phyloP scores from a whole-genome alignment of 2,113 vertebrate species.

The Podocnemis expansa region DNA sequence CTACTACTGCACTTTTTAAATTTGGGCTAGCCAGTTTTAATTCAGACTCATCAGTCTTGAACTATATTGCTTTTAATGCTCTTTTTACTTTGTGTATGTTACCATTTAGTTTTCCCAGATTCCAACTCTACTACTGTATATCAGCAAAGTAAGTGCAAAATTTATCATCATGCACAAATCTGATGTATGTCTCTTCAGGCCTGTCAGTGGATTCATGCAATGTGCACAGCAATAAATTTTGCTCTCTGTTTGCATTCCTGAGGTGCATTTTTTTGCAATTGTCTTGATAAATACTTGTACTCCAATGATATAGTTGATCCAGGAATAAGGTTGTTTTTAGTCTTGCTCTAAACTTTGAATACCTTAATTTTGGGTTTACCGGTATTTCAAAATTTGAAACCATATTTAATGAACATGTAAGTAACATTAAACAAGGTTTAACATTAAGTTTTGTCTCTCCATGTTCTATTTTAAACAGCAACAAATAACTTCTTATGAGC shows the following conservation, averaged over 20 bases:
- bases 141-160: neutral
- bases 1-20: neutral
- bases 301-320: neutral
- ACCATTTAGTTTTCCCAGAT: neutral
- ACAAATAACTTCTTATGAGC: neutral
- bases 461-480: neutral
- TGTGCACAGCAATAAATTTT: neutral
- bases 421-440: neutral
- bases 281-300: neutral
- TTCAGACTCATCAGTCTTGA: neutral
- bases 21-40: neutral
- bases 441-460: neutral
- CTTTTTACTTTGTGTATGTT: neutral
- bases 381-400: neutral
- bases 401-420: neutral
- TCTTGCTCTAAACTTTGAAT: neutral
- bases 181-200: neutral
- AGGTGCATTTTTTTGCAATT: neutral
- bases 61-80: neutral
- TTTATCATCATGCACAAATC: neutral
- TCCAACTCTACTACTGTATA: neutral
- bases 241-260: neutral
- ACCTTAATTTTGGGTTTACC: neutral
- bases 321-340: neutral
- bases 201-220: neutral